Evolutionary conservation across 2,113 vertebrate genomes (phyloP), one percentile per base, ranked within the genome.

Genomic region (Chunga burmeisteri): DNA sequence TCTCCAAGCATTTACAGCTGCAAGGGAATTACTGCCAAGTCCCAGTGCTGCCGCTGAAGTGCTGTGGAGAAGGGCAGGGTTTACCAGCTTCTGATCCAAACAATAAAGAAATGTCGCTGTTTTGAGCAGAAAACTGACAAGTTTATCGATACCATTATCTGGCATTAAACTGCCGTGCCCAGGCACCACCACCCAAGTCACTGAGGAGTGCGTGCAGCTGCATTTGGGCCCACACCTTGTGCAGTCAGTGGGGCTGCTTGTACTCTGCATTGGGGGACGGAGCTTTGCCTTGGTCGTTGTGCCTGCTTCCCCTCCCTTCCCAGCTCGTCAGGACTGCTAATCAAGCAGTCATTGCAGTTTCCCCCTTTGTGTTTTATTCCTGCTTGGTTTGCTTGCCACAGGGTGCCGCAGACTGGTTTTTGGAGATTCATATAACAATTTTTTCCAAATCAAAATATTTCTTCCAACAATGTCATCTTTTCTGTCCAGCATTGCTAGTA

Each of bases 391-490:
- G 49, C 63, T 56, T 88, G 47, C 73, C 40, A 11, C 49, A 16
- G 32, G 20, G 4, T 85, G 34, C n/a, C 6, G 3, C 3, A 1
- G 72, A 52, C 30, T 32, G 6, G 3, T 84, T 95, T 95, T 72
- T 75, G 70, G 73, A 92, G 53, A 92, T 65, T 84, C 47, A 49
- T 71, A 26, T 15, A 81, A 53, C 25, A 72, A 3, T 94, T 93
- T 75, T 85, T 94, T 79, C 77, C 49, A 47, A 79, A 94, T 79
- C 16, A 70, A 89, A 96, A 53, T 85, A 61, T 68, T 96, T 93
- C 20, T 32, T 92, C 56, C 78, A 89, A 94, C 72, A 83, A 38
- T 65, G 77, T 89, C 61, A 87, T 84, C 30, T 92, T 81, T 91
- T 85, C 95, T 82, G 44, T 68, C 89, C 78, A 62, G 32, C 52